Conservation (phyloP, 2,888 invertebrate species). For the Geotrupes spiniger region DNA sequence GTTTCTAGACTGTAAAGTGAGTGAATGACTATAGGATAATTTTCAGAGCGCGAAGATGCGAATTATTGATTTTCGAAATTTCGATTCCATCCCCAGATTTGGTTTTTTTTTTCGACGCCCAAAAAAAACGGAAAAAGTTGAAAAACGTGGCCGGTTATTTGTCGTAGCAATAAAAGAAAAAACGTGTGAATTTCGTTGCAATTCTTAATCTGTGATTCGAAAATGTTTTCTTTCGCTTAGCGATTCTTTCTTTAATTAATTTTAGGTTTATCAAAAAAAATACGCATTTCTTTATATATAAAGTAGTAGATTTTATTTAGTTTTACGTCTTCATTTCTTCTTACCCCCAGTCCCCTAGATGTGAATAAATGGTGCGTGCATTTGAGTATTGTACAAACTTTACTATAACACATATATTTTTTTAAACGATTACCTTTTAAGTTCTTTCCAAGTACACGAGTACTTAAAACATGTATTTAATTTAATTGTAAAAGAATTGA, state of each 20-base stretch:
- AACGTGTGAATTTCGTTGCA: constrained; percentile 29
- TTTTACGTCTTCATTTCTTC: constrained; percentile 6
- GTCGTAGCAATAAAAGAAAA: constrained; percentile 16
- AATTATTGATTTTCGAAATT: background rate
- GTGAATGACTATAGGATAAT: constrained; percentile 6
- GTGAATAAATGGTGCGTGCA: constrained; percentile 1
- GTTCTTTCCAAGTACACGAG: constrained; percentile 6
- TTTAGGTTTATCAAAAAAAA: no score
- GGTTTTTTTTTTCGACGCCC: no score
- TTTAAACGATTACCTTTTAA: constrained; percentile 6
- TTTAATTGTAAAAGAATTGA: no score
- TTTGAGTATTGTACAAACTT: constrained; percentile 4
- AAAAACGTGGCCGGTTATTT: constrained; percentile 11
- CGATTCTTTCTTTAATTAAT: no score
- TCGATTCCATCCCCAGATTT: background rate
- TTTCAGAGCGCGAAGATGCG: no score
- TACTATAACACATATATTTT: constrained; percentile 7
- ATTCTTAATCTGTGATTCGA: constrained; percentile 32
- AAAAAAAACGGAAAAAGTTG: no score
- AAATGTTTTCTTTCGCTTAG: background rate
- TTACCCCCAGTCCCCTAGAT: background rate
- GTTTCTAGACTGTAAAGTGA: constrained; percentile 19
- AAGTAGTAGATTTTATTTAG: background rate
- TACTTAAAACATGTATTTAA: no score
- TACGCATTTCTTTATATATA: background rate